Base-by-base conservation (phyloP, 1,140 invertebrate genomes). In the Trichoplusia ni region DNA sequence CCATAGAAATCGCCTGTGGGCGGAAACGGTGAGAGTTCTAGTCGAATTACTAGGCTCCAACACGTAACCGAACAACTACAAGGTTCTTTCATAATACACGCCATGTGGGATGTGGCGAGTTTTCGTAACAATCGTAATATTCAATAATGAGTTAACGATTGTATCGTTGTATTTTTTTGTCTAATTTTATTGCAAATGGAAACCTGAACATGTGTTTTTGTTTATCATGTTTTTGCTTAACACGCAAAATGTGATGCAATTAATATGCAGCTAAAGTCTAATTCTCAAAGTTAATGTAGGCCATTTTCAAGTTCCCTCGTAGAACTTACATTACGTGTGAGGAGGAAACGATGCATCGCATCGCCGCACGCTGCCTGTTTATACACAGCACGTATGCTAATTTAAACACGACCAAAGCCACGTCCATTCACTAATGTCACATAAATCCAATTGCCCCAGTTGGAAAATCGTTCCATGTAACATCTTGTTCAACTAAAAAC, bases 1-100 rank as follows among this genome's bases (percentile, higher is more conserved):
- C 53, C 62, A 46, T 64, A 66, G 58, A 67, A 70, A 67, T 64
- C 60, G 58, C 44, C 66, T 49, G 73, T 75, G 67, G 69, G 73
- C 67, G 73, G 66, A 66, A 53, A 51, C 35, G 66, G 69, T 71
- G 65, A 71, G 68, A 70, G 63, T 56, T 25, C 38, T 37, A 16
- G 33, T 35, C 47, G 35, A 49, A 56, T 62, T 67, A 70, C 46
- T 56, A 59, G 42, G 53, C 53, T 31, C 44, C 37, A 53, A 27
- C 49, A 64, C 64, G 59, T 62, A 74, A 71, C 60, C 46, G n/a
- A 47, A 25, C 9, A 31, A 53, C 61, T 59, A 46, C 68, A 74
- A 72, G 63, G 70, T 58, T 70, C 35, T 64, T 64, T 62, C 58
- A 62, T 58, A 69, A 69, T 46, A 42, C 44, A 49, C n/a, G n/a